Evolutionary conservation across 2,888 invertebrate genomes (phyloP).

Genomic region (Apamea anceps): DNA sequence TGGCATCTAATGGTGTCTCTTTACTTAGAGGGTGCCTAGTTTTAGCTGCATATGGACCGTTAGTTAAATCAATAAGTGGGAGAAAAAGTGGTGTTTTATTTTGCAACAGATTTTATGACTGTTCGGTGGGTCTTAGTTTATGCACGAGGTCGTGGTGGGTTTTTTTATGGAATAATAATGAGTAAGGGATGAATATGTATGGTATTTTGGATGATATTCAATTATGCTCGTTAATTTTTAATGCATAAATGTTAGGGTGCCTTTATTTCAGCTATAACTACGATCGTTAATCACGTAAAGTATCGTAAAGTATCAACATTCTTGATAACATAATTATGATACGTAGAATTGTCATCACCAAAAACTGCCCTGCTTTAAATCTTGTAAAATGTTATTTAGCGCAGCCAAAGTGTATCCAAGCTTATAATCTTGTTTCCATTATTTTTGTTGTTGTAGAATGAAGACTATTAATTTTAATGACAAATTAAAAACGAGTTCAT

Average conservation of each 20-base stretch:
- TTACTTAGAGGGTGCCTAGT: constrained; percentile 86
- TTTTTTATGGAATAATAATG: constrained; percentile 42
- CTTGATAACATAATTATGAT: neutral
- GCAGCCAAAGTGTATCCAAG: neutral
- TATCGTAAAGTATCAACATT: neutral
- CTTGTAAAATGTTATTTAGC: neutral
- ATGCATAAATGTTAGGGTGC: neutral
- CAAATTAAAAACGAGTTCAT: constrained; percentile 45
- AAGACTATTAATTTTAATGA: constrained; percentile 21
- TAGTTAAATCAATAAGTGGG: constrained; percentile 79
- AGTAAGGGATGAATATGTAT: constrained; percentile 34
- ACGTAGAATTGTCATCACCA: neutral
- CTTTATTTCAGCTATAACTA: neutral
- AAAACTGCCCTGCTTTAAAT: neutral
- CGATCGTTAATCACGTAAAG: no score
- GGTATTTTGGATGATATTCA: constrained; percentile 2
- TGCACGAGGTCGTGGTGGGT: constrained; percentile 48
- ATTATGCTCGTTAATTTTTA: constrained; percentile 23
- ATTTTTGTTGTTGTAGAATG: constrained; percentile 2
- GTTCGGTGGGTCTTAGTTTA: constrained; percentile 50
- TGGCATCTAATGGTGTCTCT: constrained; percentile 88
- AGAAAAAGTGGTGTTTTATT: constrained; percentile 60
- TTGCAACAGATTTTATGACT: constrained; percentile 66
- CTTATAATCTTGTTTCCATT: neutral
- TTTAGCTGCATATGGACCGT: constrained; percentile 85